These are phyloP conservation scores for Menidia beryllina DNA, from an alignment of 2,113 vertebrate species.

Conservation along the genomic window DNA sequence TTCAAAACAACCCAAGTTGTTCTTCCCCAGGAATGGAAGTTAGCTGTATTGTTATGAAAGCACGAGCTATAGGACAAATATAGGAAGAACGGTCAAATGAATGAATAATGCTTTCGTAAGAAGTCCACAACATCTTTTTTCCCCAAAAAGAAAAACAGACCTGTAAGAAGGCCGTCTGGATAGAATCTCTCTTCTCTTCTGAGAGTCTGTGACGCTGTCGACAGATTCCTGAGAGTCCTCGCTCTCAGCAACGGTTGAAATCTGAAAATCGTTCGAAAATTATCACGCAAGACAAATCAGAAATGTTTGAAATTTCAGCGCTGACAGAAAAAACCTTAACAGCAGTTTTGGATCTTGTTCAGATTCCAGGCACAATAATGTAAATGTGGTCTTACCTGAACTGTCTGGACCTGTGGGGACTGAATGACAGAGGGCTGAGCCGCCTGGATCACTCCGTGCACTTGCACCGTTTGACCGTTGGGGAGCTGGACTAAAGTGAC, in stretches of 20 bases:
- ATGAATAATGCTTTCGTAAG: not conserved
- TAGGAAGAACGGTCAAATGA: too few relatives aligned
- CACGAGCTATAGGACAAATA: too few relatives aligned
- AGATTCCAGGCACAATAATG: not conserved
- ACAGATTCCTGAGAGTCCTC: constrained; percentile 99
- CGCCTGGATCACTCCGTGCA: constrained; percentile 98
- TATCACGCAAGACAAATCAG: too few relatives aligned
- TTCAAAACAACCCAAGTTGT: too few relatives aligned
- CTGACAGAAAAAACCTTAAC: not conserved
- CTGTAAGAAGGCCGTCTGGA: constrained; percentile 97
- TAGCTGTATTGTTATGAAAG: too few relatives aligned
- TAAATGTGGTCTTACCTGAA: constrained; percentile 91
- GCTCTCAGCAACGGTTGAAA: constrained; percentile 96
- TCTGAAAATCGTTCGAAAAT: constrained; percentile 83
- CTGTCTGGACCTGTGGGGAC: constrained; percentile 96
- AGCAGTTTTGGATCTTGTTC: not conserved
- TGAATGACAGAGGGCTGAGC: constrained; percentile 99
- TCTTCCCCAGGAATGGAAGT: too few relatives aligned
- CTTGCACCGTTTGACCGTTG: constrained; percentile 98
- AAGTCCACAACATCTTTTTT: not conserved
- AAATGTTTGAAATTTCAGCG: too few relatives aligned
- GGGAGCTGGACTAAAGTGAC: constrained; percentile 97
- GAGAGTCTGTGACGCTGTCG: constrained; percentile 96
- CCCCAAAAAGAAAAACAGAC: constrained; percentile 68
- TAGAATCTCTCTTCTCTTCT: constrained; percentile 98